Percentiles rank a stretch among this genome's conserved stretches.
Evolutionary conservation across 2,888 invertebrate genomes (phyloP).

Genomic region (Cordylochernes scorpioides): DNA sequence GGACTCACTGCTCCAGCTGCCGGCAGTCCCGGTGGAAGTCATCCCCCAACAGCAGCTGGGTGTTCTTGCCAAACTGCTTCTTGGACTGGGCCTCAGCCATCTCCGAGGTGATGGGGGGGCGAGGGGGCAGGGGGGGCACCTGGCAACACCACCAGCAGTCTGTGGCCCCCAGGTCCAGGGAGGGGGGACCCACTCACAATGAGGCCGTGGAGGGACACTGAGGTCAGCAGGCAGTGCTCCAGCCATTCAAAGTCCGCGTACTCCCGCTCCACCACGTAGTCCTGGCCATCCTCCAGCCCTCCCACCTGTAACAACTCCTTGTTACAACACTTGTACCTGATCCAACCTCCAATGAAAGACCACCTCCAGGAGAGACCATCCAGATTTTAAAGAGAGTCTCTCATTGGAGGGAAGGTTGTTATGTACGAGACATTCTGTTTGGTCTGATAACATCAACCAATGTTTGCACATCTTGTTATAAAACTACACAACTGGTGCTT

Average conservation of each 20-base stretch:
- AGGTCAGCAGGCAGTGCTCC: constrained; percentile 23
- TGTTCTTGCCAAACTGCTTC: constrained; percentile 20
- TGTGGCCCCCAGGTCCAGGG: constrained; percentile 21
- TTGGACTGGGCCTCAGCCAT: constrained; percentile 21
- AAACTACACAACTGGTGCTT: too few species aligned
- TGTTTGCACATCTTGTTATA: too few species aligned
- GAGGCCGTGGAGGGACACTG: constrained; percentile 20
- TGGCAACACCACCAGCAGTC: constrained; percentile 20
- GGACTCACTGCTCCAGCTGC: constrained; percentile 21
- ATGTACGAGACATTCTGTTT: too few species aligned
- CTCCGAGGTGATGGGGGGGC: constrained; percentile 22
- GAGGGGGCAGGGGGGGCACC: constrained; percentile 24
- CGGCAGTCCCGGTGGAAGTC: constrained; percentile 23
- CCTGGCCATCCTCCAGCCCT: constrained; percentile 3
- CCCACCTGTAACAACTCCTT: constrained; percentile 1
- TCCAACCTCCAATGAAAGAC: too few species aligned
- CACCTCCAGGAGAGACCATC: too few species aligned
- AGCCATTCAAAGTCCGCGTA: constrained; percentile 26
- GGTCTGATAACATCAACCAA: too few species aligned
- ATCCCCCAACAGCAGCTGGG: constrained; percentile 22
- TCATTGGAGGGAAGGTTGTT: too few species aligned
- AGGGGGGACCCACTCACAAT: constrained; percentile 24
- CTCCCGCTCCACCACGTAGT: constrained; percentile 15
- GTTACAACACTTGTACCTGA: background rate
- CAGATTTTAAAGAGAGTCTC: too few species aligned